Base-by-base conservation (phyloP, 37 sponge, comb jelly and placozoan species). In the Tethya wilhelma region DNA sequence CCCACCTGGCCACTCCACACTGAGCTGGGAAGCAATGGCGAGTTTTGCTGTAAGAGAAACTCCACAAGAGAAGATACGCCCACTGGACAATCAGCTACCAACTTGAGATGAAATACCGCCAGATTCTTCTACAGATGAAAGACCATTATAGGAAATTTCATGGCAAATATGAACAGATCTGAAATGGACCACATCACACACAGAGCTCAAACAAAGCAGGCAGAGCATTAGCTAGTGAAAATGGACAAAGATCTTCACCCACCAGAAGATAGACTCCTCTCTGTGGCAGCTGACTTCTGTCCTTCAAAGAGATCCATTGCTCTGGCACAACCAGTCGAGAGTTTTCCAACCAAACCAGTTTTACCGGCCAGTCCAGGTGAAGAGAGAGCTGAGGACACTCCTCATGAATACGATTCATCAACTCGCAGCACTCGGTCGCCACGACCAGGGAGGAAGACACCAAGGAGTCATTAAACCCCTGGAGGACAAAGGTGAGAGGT, bases 1-100 rank as follows among this genome's bases (percentile, higher is more conserved):
- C 74, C 0, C 17, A 74, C 74, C 58, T 74, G 74, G 12, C 74
- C 74, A 56, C 1, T 57, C 74, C 74, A 74, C 12, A n/a, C 38
- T 34, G 4, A 38, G n/a, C 43, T 42, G 2, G 69, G n/a, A n/a
- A 28, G 59, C 59, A 58, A 28, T 26, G 26, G 59, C 26, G 59
- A 58, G 59, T 2, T 3, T 2, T 28, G 59, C 9, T 28, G 59
- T 26, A 28, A 26, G 59, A n/a, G n/a, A n/a, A 31, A 32, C 36
- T 29, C 57, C 37, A 42, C 43, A 17, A 41, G n/a, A 34, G 43
- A 41, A 74, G 57, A 74, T 19, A 74, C n/a, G n/a, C n/a, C n/a
- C n/a, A n/a, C n/a, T n/a, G n/a, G n/a, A n/a, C n/a, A n/a, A n/a
- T n/a, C n/a, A n/a, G n/a, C n/a, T n/a, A n/a, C n/a, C n/a, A n/a